Evolutionary conservation across 2,113 vertebrate genomes (phyloP).

Genomic region (Mastomys natalensis): DNA sequence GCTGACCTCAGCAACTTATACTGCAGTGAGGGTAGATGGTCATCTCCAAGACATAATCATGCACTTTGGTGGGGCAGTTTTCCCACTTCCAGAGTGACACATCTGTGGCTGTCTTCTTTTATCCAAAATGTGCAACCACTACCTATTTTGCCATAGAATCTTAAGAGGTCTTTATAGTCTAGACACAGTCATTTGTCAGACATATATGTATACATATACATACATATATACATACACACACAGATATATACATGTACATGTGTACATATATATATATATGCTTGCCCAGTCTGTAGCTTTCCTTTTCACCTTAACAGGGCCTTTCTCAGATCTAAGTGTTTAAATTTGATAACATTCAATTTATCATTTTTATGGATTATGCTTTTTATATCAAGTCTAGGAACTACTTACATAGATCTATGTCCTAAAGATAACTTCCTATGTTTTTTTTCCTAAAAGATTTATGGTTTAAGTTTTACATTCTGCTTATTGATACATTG

Average conservation of each 20-base stretch:
- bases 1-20: no score
- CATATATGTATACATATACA: background rate
- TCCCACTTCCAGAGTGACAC: background rate
- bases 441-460: background rate
- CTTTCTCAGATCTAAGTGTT: background rate
- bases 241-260: no score
- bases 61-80: background rate
- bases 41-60: background rate
- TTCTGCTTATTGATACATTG: background rate
- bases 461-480: slow-evolving; percentile 38
- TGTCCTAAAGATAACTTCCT: background rate
- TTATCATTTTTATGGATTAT: background rate
- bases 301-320: background rate
- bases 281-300: background rate
- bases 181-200: background rate
- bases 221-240: no score
- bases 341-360: background rate
- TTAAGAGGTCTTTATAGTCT: slow-evolving; percentile 28
- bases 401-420: background rate
- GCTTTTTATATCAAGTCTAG: slow-evolving; percentile 22
- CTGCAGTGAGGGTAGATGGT: no score
- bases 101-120: background rate
- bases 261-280: background rate
- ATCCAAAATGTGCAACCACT: background rate
- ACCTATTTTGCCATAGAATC: slow-evolving; percentile 10